phyloP scores from a whole-genome alignment of 2,113 vertebrate species.

The Anolis sagrei region DNA sequence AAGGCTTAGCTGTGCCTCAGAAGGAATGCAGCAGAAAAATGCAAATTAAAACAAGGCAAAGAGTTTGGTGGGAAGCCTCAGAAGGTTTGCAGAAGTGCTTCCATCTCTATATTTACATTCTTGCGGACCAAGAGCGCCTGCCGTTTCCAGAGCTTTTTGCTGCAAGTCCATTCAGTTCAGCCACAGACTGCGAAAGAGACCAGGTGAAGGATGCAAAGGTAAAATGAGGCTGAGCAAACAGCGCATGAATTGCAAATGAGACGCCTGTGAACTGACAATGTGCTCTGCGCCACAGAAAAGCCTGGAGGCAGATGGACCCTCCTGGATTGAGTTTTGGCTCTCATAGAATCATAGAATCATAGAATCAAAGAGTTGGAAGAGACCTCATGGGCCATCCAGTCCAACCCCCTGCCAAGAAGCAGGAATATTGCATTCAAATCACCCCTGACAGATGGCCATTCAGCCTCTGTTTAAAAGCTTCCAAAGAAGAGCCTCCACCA shows the following conservation, averaged over 20 bases:
- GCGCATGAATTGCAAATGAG: background rate
- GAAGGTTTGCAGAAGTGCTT: background rate
- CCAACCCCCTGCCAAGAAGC: no score
- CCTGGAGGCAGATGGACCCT: background rate
- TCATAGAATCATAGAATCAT: no score
- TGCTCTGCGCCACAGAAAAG: background rate
- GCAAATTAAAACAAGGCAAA: background rate
- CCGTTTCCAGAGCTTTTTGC: fast-evolving
- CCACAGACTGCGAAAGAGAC: background rate
- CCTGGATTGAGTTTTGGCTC: background rate
- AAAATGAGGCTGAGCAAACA: background rate
- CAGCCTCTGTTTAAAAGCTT: no score
- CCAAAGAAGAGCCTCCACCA: no score
- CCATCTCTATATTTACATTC: background rate
- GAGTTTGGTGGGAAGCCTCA: no score
- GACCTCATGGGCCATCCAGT: no score
- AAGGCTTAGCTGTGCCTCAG: background rate
- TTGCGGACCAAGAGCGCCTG: background rate
- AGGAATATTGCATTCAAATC: no score
- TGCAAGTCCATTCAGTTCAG: background rate
- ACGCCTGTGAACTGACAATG: background rate
- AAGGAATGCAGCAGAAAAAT: no score
- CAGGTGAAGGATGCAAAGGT: no score
- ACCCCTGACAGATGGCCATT: no score
- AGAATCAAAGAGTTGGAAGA: no score